Evolutionary conservation across 2,888 invertebrate species (phyloP).

Genomic region (Eupsilia transversa): DNA sequence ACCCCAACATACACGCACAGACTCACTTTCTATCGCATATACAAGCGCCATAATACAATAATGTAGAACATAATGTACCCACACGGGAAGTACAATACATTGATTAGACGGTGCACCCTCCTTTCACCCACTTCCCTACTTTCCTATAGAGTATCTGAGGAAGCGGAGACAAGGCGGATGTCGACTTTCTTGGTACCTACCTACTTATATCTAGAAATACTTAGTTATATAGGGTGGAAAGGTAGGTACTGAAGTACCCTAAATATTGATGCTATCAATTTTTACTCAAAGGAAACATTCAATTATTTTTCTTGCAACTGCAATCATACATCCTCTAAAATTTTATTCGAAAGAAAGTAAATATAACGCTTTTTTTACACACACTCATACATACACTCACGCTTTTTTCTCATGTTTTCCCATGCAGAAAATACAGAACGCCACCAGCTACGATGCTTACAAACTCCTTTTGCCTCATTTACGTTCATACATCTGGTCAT

Average conservation of each 20-base stretch:
- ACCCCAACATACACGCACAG: not conserved
- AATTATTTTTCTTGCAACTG: not conserved
- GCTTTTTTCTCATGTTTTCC: too few species aligned
- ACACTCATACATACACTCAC: too few species aligned
- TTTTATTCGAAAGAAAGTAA: not conserved
- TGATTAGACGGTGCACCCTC: constrained; percentile 63
- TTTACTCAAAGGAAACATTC: not conserved
- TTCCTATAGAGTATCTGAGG: constrained; percentile 58
- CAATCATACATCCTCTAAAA: not conserved
- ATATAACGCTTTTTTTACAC: not conserved
- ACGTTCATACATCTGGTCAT: too few species aligned
- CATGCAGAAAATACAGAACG: too few species aligned
- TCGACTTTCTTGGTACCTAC: constrained; percentile 28
- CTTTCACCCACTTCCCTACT: constrained; percentile 56
- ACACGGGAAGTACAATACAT: constrained; percentile 50
- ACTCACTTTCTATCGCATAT: not conserved
- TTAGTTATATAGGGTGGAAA: not conserved
- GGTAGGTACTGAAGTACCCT: not conserved
- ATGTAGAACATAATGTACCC: constrained; percentile 42
- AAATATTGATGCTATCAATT: not conserved
- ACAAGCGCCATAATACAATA: constrained; percentile 43
- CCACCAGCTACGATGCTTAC: too few species aligned
- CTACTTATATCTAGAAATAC: not conserved
- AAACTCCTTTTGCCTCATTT: too few species aligned
- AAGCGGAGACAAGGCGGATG: constrained; percentile 76